Conservation (phyloP, 2,797 vertebrate species). For the Typhlichthys subterraneus region DNA sequence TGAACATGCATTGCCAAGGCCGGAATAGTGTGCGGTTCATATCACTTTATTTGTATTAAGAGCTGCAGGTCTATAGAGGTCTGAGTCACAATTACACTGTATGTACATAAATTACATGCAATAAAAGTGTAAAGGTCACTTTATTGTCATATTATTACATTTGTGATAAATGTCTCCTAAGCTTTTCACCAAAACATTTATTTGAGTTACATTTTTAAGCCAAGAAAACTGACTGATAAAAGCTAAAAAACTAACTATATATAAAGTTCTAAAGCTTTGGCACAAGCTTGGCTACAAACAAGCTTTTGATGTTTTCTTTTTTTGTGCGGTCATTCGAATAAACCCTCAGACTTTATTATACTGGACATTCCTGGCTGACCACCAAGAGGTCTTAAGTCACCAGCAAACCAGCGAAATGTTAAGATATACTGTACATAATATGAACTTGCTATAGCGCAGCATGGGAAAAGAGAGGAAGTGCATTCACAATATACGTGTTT, state of each 20-base stretch:
- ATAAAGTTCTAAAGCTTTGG: constrained; percentile 21
- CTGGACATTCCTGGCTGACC: constrained; percentile 65
- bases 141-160: too few species aligned
- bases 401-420: constrained; percentile 43
- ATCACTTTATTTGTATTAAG: too few species aligned
- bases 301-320: constrained; percentile 42
- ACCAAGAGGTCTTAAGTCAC: constrained; percentile 45
- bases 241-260: not conserved
- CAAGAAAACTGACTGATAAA: constrained; percentile 32
- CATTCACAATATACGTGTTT: constrained; percentile 58
- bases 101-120: too few species aligned
- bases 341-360: constrained; percentile 56
- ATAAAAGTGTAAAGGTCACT: too few species aligned
- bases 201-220: constrained; percentile 19
- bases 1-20: too few species aligned
- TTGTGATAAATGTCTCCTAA: too few species aligned
- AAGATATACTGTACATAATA: constrained; percentile 27
- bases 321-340: constrained; percentile 49
- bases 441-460: constrained; percentile 40
- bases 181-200: not conserved
- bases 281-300: constrained; percentile 42
- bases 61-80: too few species aligned
- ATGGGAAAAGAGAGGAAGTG: constrained; percentile 46
- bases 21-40: too few species aligned
- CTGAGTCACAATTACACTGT: too few species aligned